Base-by-base conservation (phyloP, 2,113 vertebrate species). In the Gymnorhina tibicen region DNA sequence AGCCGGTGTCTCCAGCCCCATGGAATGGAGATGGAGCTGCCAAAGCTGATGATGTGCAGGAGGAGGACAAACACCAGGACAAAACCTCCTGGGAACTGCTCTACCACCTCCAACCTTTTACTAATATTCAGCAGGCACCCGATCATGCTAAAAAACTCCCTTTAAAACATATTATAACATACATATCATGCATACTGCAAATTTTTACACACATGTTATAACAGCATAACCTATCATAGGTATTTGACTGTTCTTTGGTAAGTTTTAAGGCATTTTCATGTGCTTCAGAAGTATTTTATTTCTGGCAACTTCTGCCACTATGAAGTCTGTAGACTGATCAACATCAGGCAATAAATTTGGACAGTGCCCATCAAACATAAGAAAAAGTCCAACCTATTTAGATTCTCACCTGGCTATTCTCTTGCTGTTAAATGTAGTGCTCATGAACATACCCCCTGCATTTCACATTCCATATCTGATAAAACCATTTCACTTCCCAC, bases 131-230 rank as follows among this genome's bases (percentile, higher is more conserved):
- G 24, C n/a, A 68, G 46, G 14, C 11, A 58, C 7, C 4, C 4
- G 33, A 9, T 11, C 21, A 35, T 35, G 32, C 26, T 42, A 8
- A 56, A 56, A 63, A 46, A 37, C 47, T 10, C 18, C 18, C 44
- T 63, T 42, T 27, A 42, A 28, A 53, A 84, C 18, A 7, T 22
- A 37, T 11, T 6, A 52, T 3, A 66, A 35, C n/a, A 58, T 7
- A 60, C 1, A 7, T 6, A 62, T 32, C 5, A 41, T 2, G 6
- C 11, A 35, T 13, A 24, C 2, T 16, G 16, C 26, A 69, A 27
- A 2, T 37, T 66, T 60, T 33, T 5, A 16, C 35, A 64, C 13
- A 26, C 1, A 4, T n/a, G 2, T 9, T 28, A 1, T 7, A 72
- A 58, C 20, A 75, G 6, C 19, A 68, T 14, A 79, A 74, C 20